Evolutionary conservation across 1,140 invertebrate genomes (phyloP), one percentile per base, ranked within the genome.

Genomic region (Bathynomus jamesi): DNA sequence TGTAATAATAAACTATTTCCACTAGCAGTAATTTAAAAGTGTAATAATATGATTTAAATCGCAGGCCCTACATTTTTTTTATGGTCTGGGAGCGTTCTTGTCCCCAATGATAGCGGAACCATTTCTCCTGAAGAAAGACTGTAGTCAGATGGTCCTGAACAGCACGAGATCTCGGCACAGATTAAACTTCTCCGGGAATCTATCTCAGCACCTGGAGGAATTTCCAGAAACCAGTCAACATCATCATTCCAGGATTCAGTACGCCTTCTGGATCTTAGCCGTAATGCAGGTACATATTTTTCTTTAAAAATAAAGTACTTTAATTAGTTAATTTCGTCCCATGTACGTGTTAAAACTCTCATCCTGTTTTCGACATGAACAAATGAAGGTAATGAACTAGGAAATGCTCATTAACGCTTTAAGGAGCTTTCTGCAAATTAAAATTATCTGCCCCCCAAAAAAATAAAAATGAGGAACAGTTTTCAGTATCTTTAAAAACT

Each of bases 81-180:
- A 86, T 69, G 84, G 84, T 0, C 78, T 85, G 0, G 85, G 85
- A 4, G 85, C 84, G 3, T 85, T 86, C 71, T 71, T 85, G 2
- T 85, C 83, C 31, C 85, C 84, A 5, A 82, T 86, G 81, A 83
- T 85, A 21, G 83, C 83, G 4, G 82, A 85, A 25, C 83, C 83
- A 0, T 86, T 85, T 72, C 78, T 86, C 13, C 79, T 84, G 4
- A 85, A 85, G 76, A 71, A 77, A 69, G 69, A 69, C 69, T 74
- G 70, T 67, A 64, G 72, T 46, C 31, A 64, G 31, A 28, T 64
- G 70, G 28, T 67, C 69, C 28, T 78, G 80, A 8, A 74, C 76
- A 28, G 74, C 78, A 31, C 79, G 79, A 61, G 24, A 32, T 53
- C 29, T 10, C n/a, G n/a, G n/a, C 28, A 64, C 31, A 62, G 27